Conservation (phyloP, 2,797 vertebrate genomes). For the Diglossa cyanea region DNA sequence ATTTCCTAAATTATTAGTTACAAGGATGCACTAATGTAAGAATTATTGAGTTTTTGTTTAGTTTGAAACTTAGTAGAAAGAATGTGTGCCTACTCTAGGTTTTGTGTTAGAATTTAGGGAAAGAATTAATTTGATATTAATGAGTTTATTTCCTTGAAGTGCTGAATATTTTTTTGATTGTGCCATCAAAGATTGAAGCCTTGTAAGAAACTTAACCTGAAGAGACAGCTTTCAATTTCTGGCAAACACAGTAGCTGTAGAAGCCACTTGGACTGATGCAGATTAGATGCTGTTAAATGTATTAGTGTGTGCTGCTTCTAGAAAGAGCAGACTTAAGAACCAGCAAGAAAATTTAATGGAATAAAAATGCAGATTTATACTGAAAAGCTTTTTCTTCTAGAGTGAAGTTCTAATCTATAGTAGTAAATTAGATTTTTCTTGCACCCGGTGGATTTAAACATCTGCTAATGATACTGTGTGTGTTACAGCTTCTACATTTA, state of each 20-base stretch:
- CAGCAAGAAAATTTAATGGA: not conserved
- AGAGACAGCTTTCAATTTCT: not conserved
- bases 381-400: not conserved
- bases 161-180: not conserved
- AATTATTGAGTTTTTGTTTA: not conserved
- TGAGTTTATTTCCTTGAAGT: not conserved
- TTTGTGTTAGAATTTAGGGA: not conserved
- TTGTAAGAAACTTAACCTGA: not conserved
- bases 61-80: not conserved
- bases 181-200: not conserved
- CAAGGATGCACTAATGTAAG: fast-evolving
- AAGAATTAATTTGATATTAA: not conserved
- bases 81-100: not conserved
- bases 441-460: not conserved
- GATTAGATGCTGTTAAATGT: not conserved
- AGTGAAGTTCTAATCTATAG: not conserved
- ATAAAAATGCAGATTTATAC: not conserved
- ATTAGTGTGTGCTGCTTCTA: not conserved
- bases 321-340: not conserved
- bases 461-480: not conserved
- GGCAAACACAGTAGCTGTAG: not conserved
- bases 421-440: not conserved
- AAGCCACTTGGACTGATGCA: not conserved
- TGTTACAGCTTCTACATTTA: not conserved
- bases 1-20: not conserved